Evolutionary conservation across 2,888 invertebrate genomes (phyloP).

Genomic region (Xanthorhoe spadicearia): DNA sequence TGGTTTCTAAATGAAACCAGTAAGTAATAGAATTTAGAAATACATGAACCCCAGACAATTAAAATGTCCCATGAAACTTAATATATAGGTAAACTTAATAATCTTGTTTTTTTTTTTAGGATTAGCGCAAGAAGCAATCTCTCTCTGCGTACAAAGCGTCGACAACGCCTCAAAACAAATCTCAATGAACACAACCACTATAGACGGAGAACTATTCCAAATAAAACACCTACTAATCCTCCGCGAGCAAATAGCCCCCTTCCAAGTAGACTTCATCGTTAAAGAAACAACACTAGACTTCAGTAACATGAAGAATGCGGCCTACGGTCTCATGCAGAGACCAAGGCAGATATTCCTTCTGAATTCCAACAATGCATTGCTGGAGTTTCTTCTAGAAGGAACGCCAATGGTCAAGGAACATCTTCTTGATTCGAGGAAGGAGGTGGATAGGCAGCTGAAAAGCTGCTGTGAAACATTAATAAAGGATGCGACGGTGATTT

Average conservation of each 20-base stretch:
- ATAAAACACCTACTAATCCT: conserved; percentile 98
- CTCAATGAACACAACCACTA: conserved; percentile 88
- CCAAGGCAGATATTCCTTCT: conserved; percentile 94
- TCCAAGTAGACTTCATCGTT: conserved; percentile 96
- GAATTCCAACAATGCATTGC: conserved; percentile 94
- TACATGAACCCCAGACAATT: too few relatives aligned
- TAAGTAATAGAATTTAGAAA: too few relatives aligned
- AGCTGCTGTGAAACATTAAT: conserved; percentile 95
- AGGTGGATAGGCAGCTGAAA: conserved; percentile 97
- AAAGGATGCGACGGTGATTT: conserved; percentile 88
- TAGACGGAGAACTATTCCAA: conserved; percentile 98
- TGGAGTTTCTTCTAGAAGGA: conserved; percentile 96
- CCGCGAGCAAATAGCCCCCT: conserved; percentile 98
- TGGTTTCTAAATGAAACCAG: too few relatives aligned
- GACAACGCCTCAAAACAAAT: conserved; percentile 93
- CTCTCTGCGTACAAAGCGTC: conserved; percentile 96
- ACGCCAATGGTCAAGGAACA: conserved; percentile 97
- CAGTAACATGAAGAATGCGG: conserved; percentile 94
- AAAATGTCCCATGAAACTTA: too few relatives aligned
- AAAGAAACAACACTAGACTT: conserved; percentile 92
- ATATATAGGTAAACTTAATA: too few relatives aligned
- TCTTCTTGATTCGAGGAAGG: conserved; percentile 96
- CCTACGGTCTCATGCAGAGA: conserved; percentile 90
- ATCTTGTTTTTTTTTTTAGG: conserved; percentile 13
- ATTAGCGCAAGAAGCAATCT: conserved; percentile 97